Base-by-base conservation (phyloP, 2,888 invertebrate genomes). In the Adineta ricciae region DNA sequence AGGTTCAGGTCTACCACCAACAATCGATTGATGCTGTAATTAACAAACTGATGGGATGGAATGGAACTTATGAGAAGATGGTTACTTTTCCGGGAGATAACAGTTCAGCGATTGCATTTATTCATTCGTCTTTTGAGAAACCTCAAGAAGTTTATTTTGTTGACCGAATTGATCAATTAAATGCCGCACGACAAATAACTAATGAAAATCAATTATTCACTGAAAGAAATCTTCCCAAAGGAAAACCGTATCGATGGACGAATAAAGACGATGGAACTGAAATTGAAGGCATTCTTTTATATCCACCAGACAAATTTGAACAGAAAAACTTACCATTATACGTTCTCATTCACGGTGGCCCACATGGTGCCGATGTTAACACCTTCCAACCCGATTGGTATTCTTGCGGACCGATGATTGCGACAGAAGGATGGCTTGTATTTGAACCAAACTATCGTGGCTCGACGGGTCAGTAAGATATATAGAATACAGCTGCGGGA, bases 261-360 rank as follows among this genome's bases (percentile, higher is more conserved):
- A 64, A 64, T 27, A 27, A n/a, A 27, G 56, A 64, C 27, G 56
- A 64, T 64, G 3, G 27, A 5, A 64, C 24, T 4, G 27, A n/a
- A 27, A 27, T 64, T 9, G 56, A 64, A 64, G 56, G 56, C 8
- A 64, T 64, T n/a, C 27, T 64, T 27, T 9, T 27, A 27, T 64
- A 64, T 64, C 56, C 56, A 64, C 56, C 56, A 64, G 56, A 27
- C 27, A 64, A 64, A 64, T 64, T 64, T 64, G 56, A 64, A 27
- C 8, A 64, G 56, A 64, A 64, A 27, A 64, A 64, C 14, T 64
- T 64, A 27, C 56, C 56, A 5, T 64, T 64, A 64, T 21, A 27
- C 9, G 56, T 64, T 4, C 24, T 64, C 1, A 64, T 64, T 64
- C 56, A 64, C 27, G 56, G 56, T 64, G 56, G 56, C 14, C 56